phyloP scores from a whole-genome alignment of 2,888 invertebrate species.

The Patella caerulea region DNA sequence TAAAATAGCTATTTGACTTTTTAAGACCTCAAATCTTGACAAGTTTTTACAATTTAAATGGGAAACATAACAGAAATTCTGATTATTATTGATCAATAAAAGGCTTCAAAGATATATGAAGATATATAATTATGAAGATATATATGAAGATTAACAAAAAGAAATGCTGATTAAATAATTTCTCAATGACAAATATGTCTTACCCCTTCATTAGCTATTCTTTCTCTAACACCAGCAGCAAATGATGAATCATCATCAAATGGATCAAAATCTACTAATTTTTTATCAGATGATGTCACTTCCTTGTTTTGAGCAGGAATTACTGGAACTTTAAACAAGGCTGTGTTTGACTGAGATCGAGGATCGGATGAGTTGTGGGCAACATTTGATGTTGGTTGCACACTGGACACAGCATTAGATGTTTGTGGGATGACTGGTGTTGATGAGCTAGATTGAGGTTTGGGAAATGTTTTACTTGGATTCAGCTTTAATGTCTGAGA shows the following conservation, averaged over 20 bases:
- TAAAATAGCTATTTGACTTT: too few relatives aligned
- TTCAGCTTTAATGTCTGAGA: slow-evolving; percentile 1
- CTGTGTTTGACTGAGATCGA: too few relatives aligned
- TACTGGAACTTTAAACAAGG: neutral
- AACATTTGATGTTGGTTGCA: too few relatives aligned
- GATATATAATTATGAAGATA: too few relatives aligned
- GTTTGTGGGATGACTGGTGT: neutral
- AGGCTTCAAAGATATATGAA: too few relatives aligned
- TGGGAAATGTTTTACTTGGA: slow-evolving; percentile 5
- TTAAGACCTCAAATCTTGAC: too few relatives aligned
- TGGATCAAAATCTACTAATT: slow-evolving; percentile 31
- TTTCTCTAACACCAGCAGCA: slow-evolving; percentile 45
- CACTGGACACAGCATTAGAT: too few relatives aligned
- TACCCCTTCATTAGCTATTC: slow-evolving; percentile 53
- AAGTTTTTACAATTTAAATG: neutral
- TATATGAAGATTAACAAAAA: too few relatives aligned
- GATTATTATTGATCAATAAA: too few relatives aligned
- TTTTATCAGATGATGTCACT: neutral
- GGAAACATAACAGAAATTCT: too few relatives aligned
- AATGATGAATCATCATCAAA: slow-evolving; percentile 58
- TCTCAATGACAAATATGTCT: neutral
- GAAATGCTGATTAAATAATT: too few relatives aligned
- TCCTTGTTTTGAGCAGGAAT: neutral
- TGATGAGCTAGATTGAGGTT: slow-evolving; percentile 8
- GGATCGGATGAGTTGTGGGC: too few relatives aligned